Base-by-base conservation (phyloP, 1,140 invertebrate species). In the Nephila pilipes region DNA sequence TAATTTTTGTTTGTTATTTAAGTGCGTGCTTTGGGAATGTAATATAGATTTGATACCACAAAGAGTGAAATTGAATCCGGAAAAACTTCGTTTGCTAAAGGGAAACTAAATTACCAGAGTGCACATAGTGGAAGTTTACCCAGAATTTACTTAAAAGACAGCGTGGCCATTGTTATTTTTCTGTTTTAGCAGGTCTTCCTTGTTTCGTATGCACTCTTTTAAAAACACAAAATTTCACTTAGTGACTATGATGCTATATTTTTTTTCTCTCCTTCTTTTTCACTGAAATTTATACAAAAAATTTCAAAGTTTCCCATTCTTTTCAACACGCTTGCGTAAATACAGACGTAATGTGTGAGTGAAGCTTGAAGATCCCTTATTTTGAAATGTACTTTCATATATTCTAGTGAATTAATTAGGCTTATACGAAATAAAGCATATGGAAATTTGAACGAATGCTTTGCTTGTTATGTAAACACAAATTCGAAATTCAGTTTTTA, bases 1-100 rank as follows among this genome's bases (percentile, higher is more conserved):
- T 55, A 57, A 69, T 80, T 69, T 75, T 90, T 90, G 32, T 90
- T 90, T 90, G 87, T 88, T 90, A 36, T 79, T 90, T 57, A 90
- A 90, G 69, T 38, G 65, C 69, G 88, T 90, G 88, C 65, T 57
- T 90, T 29, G 88, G 80, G 55, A 90, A 20, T 32, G 65, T 79
- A 90, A 90, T 90, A 79, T 79, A 90, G 69, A 79, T 57, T 55
- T 29, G 46, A 79, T 46, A 55, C 65, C n/a, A 79, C 55, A 29
- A 80, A 58, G 65, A 55, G 88, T 90, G 88, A 80, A 90, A 80
- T 75, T 90, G 87, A 80, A 90, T 79, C 65, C 46, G 32, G 38
- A 69, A 88, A 75, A 88, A 88, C 29, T 69, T 69, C 32, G 60
- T 88, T 75, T 88, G 38, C 38, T 88, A 38, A 75, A 60, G 85